Base-by-base conservation (phyloP, 2,888 invertebrate genomes). In the Matsumyia berberina region DNA sequence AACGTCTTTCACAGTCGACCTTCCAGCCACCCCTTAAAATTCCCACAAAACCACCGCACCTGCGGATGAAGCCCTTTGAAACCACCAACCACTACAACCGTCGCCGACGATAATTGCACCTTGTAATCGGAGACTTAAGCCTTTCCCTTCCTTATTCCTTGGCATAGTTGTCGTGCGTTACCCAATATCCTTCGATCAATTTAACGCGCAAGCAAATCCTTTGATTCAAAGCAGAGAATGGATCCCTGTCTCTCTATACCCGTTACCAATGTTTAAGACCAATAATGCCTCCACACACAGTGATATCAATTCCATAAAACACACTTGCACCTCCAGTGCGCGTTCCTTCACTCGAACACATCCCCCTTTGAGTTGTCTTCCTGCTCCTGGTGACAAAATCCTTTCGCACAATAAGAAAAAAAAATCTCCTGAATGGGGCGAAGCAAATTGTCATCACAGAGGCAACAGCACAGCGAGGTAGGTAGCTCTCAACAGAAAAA, bases 391-490 rank as follows among this genome's bases (percentile, higher is more conserved):
- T 73, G 67, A 74, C 79, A 60, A 81, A 81, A 81, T 76, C 69
- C 76, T 76, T 70, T 31, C 9, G 31, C 17, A 44, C 24, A 58
- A 33, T 29, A 57, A 37, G 53, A 58, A 31, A 8, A 7, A 19
- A 77, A 53, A 58, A n/a, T n/a, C n/a, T n/a, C 4, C 24, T 4
- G 24, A 4, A 24, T 4, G 4, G 49, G 57, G 24, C 39, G 69
- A 77, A 82, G 67, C 78, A 83, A 83, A 83, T 83, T 82, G 64
- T 82, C 72, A 53, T 67, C 60, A 39, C 35, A 57, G 44, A 55
- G 49, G 55, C 37, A 24, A 24, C 24, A 24, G 24, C 24, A 24
- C 24, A 24, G 24, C 24, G 1, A 24, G 2, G 24, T 1, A 24
- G 24, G 24, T 24, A 24, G 24, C 24, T 24, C 24, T 24, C 24